phyloP scores from a whole-genome alignment of 2,888 invertebrate genomes.

The Ptychoptera albimana region DNA sequence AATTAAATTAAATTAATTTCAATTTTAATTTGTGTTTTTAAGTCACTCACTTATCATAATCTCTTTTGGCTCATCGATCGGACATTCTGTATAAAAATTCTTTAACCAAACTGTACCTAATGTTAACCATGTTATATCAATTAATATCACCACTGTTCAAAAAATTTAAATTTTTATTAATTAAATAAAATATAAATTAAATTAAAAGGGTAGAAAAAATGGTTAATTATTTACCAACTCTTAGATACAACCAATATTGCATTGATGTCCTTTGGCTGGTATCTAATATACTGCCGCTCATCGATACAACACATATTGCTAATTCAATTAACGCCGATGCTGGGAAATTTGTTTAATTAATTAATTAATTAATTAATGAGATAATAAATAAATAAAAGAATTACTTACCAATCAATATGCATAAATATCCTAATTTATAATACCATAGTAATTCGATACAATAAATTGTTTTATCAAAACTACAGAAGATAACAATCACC shows the following conservation, averaged over 20 bases:
- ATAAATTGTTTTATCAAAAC: slow-evolving; percentile 25
- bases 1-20: no score
- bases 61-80: slow-evolving; percentile 51
- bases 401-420: slow-evolving; percentile 29
- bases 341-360: slow-evolving; percentile 10
- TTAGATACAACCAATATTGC: slow-evolving; percentile 63
- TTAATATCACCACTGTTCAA: slow-evolving; percentile 56
- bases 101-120: slow-evolving; percentile 57
- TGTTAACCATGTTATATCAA: slow-evolving; percentile 59
- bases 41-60: slow-evolving; percentile 48
- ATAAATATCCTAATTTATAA: slow-evolving; percentile 29
- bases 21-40: no score
- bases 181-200: background rate
- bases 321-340: slow-evolving; percentile 50
- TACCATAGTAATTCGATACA: slow-evolving; percentile 29
- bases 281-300: slow-evolving; percentile 65
- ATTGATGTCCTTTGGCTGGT: slow-evolving; percentile 55
- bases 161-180: slow-evolving; percentile 16
- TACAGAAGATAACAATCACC: slow-evolving; percentile 24
- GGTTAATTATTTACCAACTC: slow-evolving; percentile 43
- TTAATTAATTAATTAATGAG: no score
- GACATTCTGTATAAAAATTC: slow-evolving; percentile 49
- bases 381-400: background rate
- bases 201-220: background rate
- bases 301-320: slow-evolving; percentile 54